Evolutionary conservation across 1,140 invertebrate genomes (phyloP).

Genomic region (Pissodes strobi): DNA sequence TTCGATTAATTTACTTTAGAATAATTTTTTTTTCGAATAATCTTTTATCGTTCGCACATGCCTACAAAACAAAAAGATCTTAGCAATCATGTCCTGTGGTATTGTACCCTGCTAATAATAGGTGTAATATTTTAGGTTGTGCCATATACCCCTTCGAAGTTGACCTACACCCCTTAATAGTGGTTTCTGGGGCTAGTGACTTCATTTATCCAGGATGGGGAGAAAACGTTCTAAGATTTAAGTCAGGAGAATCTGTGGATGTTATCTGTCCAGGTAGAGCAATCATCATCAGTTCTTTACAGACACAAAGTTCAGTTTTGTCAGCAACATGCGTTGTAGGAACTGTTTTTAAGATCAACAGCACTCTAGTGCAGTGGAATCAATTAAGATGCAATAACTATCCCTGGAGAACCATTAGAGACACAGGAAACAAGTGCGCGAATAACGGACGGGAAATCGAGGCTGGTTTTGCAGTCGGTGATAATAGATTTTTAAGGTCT

Average conservation of each 20-base stretch:
- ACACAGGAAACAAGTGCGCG: slow-evolving; percentile 32
- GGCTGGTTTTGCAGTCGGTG: slow-evolving; percentile 47
- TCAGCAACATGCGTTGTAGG: slow-evolving; percentile 6
- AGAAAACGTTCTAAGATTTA: slow-evolving; percentile 23
- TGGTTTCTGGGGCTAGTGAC: slow-evolving; percentile 8
- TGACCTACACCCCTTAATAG: slow-evolving; percentile 21
- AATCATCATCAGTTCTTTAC: slow-evolving; percentile 35
- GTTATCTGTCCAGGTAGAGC: slow-evolving; percentile 39
- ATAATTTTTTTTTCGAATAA: no score
- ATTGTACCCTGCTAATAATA: no score
- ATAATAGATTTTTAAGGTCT: slow-evolving; percentile 38
- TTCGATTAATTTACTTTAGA: no score
- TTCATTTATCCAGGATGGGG: slow-evolving; percentile 33
- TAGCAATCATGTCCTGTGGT: no score
- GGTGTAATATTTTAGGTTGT: slow-evolving; percentile 15
- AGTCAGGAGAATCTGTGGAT: slow-evolving; percentile 16
- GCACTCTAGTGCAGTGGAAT: background rate
- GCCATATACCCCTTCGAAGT: slow-evolving; percentile 18
- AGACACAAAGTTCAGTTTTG: background rate
- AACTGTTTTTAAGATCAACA: slow-evolving; percentile 4
- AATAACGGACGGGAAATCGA: slow-evolving; percentile 52
- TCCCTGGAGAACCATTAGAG: background rate
- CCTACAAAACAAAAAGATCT: no score
- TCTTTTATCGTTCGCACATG: no score
- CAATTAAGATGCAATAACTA: slow-evolving; percentile 8